Conservation (phyloP, 2,113 vertebrate species). For the Patagioenas fasciata region DNA sequence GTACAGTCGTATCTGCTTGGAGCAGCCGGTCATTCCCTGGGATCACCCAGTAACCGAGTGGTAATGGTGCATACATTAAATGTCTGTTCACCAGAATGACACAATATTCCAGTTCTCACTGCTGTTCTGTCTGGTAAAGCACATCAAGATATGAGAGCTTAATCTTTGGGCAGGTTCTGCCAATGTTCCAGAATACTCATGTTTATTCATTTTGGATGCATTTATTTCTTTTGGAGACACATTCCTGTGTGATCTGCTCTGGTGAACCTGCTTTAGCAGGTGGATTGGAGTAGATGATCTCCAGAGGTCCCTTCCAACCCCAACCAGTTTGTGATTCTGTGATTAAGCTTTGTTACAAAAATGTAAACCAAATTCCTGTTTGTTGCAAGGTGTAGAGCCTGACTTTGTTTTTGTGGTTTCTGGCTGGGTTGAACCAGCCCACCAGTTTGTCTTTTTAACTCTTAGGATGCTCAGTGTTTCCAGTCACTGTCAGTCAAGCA, state of each 20-base stretch:
- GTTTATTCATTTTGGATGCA: neutral
- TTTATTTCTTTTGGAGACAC: too few relatives aligned
- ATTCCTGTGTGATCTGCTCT: too few relatives aligned
- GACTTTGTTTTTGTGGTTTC: neutral
- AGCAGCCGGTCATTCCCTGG: accelerated
- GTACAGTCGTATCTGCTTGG: neutral
- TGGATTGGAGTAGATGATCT: too few relatives aligned
- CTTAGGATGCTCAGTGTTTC: neutral
- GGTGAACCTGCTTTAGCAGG: too few relatives aligned
- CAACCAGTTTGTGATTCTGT: too few relatives aligned
- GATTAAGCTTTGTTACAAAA: neutral
- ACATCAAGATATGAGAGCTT: neutral
- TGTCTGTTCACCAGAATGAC: neutral
- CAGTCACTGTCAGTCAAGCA: accelerated
- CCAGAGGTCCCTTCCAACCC: too few relatives aligned
- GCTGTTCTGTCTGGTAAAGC: accelerated
- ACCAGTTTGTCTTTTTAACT: neutral
- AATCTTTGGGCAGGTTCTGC: neutral
- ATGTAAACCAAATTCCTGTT: neutral
- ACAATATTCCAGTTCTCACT: accelerated
- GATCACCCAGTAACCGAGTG: neutral
- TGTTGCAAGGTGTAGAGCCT: neutral
- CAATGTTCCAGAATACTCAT: neutral
- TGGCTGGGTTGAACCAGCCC: neutral
- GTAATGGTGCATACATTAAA: neutral